These are phyloP conservation scores for Donacobius atricapilla DNA, from an alignment of 2,113 vertebrate genomes.

Conservation along the genomic window DNA sequence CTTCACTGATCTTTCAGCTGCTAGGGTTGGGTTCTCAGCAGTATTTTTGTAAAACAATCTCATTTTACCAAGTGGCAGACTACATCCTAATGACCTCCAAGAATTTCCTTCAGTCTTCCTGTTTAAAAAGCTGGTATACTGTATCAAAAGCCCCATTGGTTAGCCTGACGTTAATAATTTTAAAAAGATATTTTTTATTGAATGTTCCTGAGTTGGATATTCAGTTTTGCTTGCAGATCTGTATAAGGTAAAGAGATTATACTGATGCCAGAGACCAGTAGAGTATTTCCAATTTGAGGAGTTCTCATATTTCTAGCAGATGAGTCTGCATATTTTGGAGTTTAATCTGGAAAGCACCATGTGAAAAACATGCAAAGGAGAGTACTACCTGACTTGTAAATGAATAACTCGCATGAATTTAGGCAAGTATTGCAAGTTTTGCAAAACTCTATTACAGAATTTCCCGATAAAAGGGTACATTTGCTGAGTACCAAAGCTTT, in stretches of 20 bases:
- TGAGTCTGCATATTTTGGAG: not conserved
- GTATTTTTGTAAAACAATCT: not conserved
- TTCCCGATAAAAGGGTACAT: slow-evolving; percentile 2
- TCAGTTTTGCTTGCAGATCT: not conserved
- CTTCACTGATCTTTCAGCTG: not conserved
- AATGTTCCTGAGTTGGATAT: not conserved
- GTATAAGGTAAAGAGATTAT: not conserved
- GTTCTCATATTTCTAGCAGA: not conserved
- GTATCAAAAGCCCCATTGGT: not conserved
- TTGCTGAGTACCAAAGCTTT: slow-evolving; percentile 44
- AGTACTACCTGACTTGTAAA: not conserved
- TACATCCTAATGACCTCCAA: not conserved
- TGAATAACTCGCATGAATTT: not conserved
- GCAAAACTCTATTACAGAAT: not conserved
- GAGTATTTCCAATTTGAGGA: not conserved
- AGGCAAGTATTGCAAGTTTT: slow-evolving; percentile 5
- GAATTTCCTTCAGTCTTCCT: not conserved
- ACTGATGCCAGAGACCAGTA: not conserved
- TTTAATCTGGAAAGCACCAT: not conserved
- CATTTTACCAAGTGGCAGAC: not conserved
- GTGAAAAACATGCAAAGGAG: not conserved
- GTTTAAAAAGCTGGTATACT: not conserved
- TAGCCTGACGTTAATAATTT: not conserved
- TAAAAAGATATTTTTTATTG: not conserved
- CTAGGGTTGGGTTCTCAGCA: not conserved